These are phyloP conservation scores for Falco biarmicus DNA, from an alignment of 2,797 vertebrate genomes.

Conservation along the genomic window DNA sequence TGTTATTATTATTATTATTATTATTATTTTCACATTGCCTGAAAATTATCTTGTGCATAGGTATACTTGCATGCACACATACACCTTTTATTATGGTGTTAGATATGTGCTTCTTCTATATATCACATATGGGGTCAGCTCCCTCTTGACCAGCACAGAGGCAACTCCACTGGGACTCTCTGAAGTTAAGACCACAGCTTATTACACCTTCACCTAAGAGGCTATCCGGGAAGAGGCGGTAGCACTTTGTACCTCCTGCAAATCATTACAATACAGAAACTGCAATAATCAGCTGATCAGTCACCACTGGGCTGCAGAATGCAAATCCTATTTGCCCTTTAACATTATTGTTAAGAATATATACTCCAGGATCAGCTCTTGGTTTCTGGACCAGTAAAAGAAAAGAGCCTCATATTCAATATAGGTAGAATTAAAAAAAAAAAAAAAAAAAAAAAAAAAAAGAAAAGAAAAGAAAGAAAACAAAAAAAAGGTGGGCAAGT, in stretches of 20 bases:
- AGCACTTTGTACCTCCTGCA: neutral
- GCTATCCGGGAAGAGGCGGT: neutral
- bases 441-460: no score
- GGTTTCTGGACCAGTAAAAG: neutral
- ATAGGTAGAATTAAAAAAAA: neutral
- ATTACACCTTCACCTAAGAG: neutral
- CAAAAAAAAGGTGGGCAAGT: neutral
- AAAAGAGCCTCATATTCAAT: neutral
- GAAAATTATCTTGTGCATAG: neutral
- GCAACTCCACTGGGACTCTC: neutral
- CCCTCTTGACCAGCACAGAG: neutral
- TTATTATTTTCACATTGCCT: neutral
- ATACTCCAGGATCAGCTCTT: neutral
- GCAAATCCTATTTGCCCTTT: neutral
- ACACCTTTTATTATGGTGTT: neutral
- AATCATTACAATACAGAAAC: neutral
- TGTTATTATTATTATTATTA: no score
- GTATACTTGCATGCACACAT: accelerated
- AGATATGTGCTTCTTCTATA: neutral
- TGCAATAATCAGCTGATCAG: neutral
- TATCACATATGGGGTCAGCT: neutral
- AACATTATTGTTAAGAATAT: neutral
- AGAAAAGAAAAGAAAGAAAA: no score
- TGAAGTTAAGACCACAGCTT: neutral
- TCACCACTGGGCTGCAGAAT: neutral